Percentiles rank a stretch among this genome's conserved stretches.
Conservation (phyloP, 2,888 invertebrate genomes). For the Heteromyza rotundicornis region DNA sequence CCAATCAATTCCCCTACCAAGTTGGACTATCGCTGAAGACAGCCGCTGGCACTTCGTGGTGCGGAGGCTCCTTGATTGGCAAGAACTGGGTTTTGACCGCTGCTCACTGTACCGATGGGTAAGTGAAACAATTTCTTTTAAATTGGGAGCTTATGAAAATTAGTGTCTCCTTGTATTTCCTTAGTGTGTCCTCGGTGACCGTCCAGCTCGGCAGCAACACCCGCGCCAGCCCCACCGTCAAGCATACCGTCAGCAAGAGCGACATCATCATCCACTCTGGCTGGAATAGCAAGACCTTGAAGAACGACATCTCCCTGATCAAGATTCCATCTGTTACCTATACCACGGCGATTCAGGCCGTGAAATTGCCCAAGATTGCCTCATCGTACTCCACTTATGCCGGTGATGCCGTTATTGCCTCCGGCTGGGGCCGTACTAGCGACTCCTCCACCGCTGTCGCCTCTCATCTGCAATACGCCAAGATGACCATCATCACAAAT, state of each 20-base stretch:
- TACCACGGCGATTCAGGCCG: constrained; percentile 35
- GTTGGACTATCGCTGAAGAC: constrained; percentile 35
- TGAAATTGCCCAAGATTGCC: constrained; percentile 36
- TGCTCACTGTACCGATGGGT: constrained; percentile 52
- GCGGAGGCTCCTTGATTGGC: constrained; percentile 52
- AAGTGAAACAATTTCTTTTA: constrained; percentile 19
- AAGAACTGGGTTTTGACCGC: constrained; percentile 51
- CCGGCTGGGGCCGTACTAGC: constrained; percentile 53
- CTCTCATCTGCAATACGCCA: constrained; percentile 34
- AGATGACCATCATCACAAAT: constrained; percentile 44
- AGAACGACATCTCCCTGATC: constrained; percentile 47
- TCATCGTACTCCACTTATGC: constrained; percentile 37
- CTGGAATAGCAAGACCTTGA: constrained; percentile 39
- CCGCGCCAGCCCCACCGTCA: neutral
- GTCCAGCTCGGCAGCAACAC: constrained; percentile 40
- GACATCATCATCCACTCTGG: constrained; percentile 39
- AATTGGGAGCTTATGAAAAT: neutral
- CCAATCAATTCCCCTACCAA: constrained; percentile 46
- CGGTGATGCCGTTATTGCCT: constrained; percentile 40
- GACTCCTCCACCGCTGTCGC: constrained; percentile 39
- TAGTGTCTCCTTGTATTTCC: neutral
- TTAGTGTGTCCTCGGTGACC: no score
- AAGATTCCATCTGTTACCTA: constrained; percentile 37
- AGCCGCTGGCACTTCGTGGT: constrained; percentile 34
- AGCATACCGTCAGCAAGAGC: constrained; percentile 27